These are phyloP conservation scores for Drosophila tani DNA, from an alignment of 1,140 invertebrate genomes.

Conservation along the genomic window DNA sequence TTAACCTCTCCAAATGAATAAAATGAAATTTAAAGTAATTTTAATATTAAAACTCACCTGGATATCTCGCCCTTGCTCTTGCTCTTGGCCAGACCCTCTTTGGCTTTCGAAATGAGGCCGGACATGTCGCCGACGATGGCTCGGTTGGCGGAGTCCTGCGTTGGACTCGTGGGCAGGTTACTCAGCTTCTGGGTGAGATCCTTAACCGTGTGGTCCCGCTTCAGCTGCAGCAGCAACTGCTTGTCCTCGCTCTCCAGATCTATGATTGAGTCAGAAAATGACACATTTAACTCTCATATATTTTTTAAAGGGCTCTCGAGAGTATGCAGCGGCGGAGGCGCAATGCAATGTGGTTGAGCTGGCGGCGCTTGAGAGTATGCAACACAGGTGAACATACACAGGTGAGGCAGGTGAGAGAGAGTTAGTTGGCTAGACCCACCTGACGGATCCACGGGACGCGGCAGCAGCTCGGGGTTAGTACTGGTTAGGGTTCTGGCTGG, in stretches of 20 bases:
- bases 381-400: conserved; percentile 31
- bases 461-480: conserved; percentile 53
- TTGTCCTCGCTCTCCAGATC: conserved; percentile 82
- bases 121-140: conserved; percentile 91
- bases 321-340: conserved; percentile 57
- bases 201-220: conserved; percentile 92
- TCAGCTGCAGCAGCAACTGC: conserved; percentile 85
- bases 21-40: no score
- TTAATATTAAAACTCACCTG: conserved; percentile 55
- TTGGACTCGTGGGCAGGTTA: conserved; percentile 88
- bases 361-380: conserved; percentile 43
- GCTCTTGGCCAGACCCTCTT: conserved; percentile 94
- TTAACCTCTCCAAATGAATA: no score
- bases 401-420: conserved; percentile 8
- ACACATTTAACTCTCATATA: not conserved
- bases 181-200: conserved; percentile 94
- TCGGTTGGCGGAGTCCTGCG: conserved; percentile 85
- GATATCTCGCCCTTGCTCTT: conserved; percentile 88
- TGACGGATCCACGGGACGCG: conserved; percentile 33
- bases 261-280: conserved; percentile 15
- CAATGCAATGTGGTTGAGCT: conserved; percentile 13
- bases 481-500: conserved; percentile 61
- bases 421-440: conserved; percentile 34
- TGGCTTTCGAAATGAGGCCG: conserved; percentile 96
- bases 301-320: conserved; percentile 11